Conservation (phyloP, 2,888 invertebrate species). For the Charanyca ferruginea region DNA sequence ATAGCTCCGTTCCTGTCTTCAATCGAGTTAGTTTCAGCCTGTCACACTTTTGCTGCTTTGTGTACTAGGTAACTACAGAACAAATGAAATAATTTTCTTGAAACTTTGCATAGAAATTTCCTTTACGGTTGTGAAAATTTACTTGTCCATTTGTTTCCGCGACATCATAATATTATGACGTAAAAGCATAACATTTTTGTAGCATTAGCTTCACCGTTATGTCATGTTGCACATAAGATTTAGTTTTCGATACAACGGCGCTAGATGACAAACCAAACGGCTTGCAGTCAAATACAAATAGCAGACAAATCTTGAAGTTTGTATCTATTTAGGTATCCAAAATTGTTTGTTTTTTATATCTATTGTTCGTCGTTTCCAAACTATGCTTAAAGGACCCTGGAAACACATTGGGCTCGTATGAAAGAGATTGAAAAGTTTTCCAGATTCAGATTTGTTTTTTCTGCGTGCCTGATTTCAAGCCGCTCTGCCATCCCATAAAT, state of each 20-base stretch:
- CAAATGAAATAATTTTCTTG: conserved; percentile 78
- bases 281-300: conserved; percentile 70
- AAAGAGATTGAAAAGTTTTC: conserved; percentile 76
- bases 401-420: conserved; percentile 68
- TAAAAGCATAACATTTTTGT: conserved; percentile 82
- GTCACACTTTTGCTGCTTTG: conserved; percentile 80
- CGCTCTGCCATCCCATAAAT: conserved; percentile 76
- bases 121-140: conserved; percentile 70
- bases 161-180: conserved; percentile 73
- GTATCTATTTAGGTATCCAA: no score
- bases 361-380: conserved; percentile 47
- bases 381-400: conserved; percentile 67
- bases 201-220: conserved; percentile 78
- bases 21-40: conserved; percentile 83
- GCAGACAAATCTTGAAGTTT: conserved; percentile 67
- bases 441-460: conserved; percentile 78
- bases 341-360: no score
- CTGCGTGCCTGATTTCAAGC: conserved; percentile 76
- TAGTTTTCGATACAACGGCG: conserved; percentile 81
- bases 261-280: conserved; percentile 76
- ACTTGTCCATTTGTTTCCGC: conserved; percentile 79
- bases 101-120: conserved; percentile 66
- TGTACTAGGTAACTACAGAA: conserved; percentile 74
- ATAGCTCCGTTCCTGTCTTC: conserved; percentile 83
- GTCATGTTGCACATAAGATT: conserved; percentile 77